These are phyloP conservation scores for Eudemis profundana DNA, from an alignment of 2,888 invertebrate species.

Conservation along the genomic window DNA sequence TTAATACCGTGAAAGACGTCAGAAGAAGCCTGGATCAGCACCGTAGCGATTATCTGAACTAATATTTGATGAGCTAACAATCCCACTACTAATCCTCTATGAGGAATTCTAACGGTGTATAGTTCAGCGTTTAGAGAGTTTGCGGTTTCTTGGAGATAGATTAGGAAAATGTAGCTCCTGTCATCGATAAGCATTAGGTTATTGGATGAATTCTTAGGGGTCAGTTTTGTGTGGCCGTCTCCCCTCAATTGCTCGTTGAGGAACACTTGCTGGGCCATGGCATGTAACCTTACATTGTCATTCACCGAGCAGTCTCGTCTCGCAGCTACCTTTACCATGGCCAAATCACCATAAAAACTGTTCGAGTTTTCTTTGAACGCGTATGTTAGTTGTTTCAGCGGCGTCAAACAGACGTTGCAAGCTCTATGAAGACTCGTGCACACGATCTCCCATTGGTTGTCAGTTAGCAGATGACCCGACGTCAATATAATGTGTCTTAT, in stretches of 20 bases:
- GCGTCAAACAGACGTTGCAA: constrained; percentile 94
- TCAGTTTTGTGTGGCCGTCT: constrained; percentile 68
- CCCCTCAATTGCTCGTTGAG: constrained; percentile 84
- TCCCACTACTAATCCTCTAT: constrained; percentile 94
- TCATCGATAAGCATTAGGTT: constrained; percentile 89
- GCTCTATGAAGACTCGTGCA: constrained; percentile 93
- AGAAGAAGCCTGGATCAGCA: constrained; percentile 91
- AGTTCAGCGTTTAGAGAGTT: constrained; percentile 90
- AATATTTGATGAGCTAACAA: constrained; percentile 96
- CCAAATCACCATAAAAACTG: constrained; percentile 96
- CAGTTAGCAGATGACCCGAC: constrained; percentile 92
- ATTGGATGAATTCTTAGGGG: constrained; percentile 71
- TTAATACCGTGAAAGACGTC: constrained; percentile 87
- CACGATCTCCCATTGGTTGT: constrained; percentile 94
- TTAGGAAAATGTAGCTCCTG: constrained; percentile 94
- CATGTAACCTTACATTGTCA: constrained; percentile 93
- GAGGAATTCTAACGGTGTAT: constrained; percentile 93
- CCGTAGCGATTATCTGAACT: constrained; percentile 94
- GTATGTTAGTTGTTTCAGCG: constrained; percentile 93
- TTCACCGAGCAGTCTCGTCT: constrained; percentile 93
- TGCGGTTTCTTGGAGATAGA: constrained; percentile 91
- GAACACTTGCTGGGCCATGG: constrained; percentile 95
- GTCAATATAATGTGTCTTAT: constrained; percentile 94
- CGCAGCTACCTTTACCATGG: constrained; percentile 97
- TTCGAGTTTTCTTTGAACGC: constrained; percentile 96